phyloP scores from a whole-genome alignment of 2,113 vertebrate species.

The Paratilapia polleni region DNA sequence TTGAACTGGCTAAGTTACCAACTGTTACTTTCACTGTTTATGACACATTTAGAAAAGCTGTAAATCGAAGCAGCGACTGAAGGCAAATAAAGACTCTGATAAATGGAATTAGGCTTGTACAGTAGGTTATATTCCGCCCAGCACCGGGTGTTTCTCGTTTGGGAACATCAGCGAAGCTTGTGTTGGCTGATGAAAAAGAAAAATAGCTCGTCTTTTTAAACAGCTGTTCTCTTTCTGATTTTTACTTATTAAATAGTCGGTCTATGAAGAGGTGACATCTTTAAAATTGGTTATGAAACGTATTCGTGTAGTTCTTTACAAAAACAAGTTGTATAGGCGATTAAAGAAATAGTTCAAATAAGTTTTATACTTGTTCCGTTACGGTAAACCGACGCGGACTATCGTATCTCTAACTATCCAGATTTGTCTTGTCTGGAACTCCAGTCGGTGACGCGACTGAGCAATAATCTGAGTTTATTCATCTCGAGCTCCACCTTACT shows the following conservation, averaged over 20 bases:
- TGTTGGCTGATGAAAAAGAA: too few species aligned
- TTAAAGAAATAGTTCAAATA: neutral
- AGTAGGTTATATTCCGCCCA: neutral
- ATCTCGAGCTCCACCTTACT: conserved; percentile 3
- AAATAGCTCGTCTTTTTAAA: neutral
- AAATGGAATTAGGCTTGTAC: neutral
- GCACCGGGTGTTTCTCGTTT: neutral
- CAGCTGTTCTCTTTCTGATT: neutral
- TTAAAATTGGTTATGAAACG: neutral
- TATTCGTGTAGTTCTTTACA: neutral
- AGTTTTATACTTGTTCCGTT: neutral
- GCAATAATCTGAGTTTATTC: conserved; percentile 36
- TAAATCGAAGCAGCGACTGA: neutral
- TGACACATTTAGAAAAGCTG: neutral
- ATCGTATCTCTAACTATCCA: neutral
- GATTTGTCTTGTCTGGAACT: neutral
- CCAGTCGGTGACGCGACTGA: conserved; percentile 18
- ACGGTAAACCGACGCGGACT: neutral
- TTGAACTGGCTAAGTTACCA: neutral
- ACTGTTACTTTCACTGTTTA: neutral
- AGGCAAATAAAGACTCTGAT: neutral
- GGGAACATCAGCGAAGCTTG: neutral
- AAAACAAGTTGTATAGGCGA: neutral
- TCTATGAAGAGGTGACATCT: neutral
- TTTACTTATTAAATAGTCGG: neutral